Percentiles rank a stretch among this genome's conserved stretches.
phyloP scores from a whole-genome alignment of 1,140 invertebrate genomes.

The Bombus impatiens region DNA sequence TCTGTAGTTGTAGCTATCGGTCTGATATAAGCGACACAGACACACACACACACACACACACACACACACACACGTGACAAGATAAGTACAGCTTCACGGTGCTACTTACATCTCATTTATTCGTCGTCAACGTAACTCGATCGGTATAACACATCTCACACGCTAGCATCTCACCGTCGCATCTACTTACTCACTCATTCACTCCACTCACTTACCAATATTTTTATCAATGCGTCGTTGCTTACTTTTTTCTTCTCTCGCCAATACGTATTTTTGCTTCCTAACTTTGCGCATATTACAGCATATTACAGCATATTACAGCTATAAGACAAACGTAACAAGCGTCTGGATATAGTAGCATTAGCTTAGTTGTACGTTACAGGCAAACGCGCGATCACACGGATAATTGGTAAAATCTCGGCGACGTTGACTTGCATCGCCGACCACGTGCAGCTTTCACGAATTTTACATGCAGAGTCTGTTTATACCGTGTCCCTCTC shows the following conservation, averaged over 20 bases:
- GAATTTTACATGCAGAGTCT: slow-evolving; percentile 63
- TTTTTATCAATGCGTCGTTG: slow-evolving; percentile 30
- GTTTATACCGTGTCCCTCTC: slow-evolving; percentile 61
- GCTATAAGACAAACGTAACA: slow-evolving; percentile 28
- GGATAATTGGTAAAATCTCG: slow-evolving; percentile 9
- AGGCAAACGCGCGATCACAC: slow-evolving; percentile 9
- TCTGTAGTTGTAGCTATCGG: too few relatives aligned
- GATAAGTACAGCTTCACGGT: neutral
- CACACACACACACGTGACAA: neutral
- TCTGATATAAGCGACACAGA: neutral
- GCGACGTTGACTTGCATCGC: neutral
- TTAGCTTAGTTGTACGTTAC: slow-evolving; percentile 36
- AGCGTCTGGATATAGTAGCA: slow-evolving; percentile 20
- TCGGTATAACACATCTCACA: slow-evolving; percentile 18
- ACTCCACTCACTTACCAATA: neutral
- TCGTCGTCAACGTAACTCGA: neutral
- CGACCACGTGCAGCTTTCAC: neutral
- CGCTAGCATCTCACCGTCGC: slow-evolving; percentile 41
- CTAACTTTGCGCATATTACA: slow-evolving; percentile 43
- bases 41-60: neutral
- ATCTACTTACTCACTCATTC: neutral
- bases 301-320: slow-evolving; percentile 51
- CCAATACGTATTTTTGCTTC: slow-evolving; percentile 47
- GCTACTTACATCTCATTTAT: neutral
- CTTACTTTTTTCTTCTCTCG: slow-evolving; percentile 59